A percentile compares a stretch with the other conserved stretches of the same genome.
phyloP scores from a whole-genome alignment of 2,888 invertebrate species.

The Himalopsyche tibetana region DNA sequence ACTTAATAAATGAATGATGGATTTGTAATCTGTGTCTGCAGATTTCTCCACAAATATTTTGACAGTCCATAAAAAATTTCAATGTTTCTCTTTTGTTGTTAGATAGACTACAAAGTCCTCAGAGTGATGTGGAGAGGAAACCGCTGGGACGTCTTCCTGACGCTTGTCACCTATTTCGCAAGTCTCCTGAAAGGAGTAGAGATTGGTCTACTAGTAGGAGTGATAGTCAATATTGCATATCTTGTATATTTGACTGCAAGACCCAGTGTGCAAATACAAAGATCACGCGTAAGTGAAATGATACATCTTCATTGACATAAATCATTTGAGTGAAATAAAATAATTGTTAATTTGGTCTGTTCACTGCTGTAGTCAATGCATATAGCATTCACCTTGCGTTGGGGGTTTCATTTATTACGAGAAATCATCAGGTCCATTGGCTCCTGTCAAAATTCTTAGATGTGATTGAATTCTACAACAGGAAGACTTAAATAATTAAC shows the following conservation, averaged over 20 bases:
- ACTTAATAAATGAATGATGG: too few species aligned
- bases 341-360: too few species aligned
- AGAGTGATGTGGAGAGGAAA: slow-evolving; percentile 77
- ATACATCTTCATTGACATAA: neutral
- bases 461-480: neutral
- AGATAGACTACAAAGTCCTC: slow-evolving; percentile 78
- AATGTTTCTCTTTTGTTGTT: slow-evolving; percentile 49
- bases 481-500: too few species aligned
- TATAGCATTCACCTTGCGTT: neutral
- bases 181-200: slow-evolving; percentile 86
- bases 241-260: slow-evolving; percentile 83
- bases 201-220: slow-evolving; percentile 86
- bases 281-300: slow-evolving; percentile 70
- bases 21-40: too few species aligned
- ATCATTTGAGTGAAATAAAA: too few species aligned
- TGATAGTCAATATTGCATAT: slow-evolving; percentile 79
- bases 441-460: neutral
- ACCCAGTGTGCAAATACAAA: slow-evolving; percentile 75
- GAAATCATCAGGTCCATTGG: neutral
- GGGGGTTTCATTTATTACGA: neutral
- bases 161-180: slow-evolving; percentile 81
- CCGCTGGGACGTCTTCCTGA: slow-evolving; percentile 81
- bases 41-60: too few species aligned
- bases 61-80: slow-evolving; percentile 1
- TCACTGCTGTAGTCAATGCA: too few species aligned